Percentiles rank a stretch among this genome's conserved stretches.
Conservation (phyloP, 2,113 vertebrate genomes). For the Isichthys henryi region DNA sequence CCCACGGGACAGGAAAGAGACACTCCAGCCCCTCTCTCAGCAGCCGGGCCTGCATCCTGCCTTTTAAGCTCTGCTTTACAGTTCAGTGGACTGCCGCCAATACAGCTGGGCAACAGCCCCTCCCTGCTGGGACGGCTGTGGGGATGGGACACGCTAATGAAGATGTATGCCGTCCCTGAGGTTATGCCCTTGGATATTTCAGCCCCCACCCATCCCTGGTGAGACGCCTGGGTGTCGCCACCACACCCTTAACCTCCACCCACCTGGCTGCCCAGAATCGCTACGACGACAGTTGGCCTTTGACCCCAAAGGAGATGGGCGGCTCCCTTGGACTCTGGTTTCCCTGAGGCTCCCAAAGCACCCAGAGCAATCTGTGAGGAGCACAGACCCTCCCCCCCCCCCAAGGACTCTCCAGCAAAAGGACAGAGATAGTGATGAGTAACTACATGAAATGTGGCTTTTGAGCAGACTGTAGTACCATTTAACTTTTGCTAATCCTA, state of each 20-base stretch:
- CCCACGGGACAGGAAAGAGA: not conserved
- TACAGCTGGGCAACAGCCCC: conserved; percentile 14
- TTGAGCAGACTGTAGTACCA: not conserved
- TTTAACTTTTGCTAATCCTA: not conserved
- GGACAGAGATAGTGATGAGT: not conserved
- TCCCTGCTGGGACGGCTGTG: not conserved
- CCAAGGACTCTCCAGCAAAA: not conserved
- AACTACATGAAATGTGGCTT: not conserved
- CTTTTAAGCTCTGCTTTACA: conserved; percentile 32
- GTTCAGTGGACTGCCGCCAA: conserved; percentile 16
- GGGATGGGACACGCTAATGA: not conserved
- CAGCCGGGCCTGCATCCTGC: conserved; percentile 25
- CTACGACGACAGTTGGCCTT: not conserved
- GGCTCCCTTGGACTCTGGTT: conserved; percentile 18
- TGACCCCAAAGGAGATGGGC: not conserved
- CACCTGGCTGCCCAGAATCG: not conserved
- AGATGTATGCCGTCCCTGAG: not conserved
- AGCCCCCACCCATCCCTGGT: not conserved
- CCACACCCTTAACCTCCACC: not conserved
- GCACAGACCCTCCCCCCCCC: not conserved
- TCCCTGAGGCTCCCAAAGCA: not conserved
- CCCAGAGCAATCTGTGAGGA: not conserved
- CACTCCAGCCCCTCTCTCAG: not conserved
- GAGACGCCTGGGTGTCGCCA: not conserved
- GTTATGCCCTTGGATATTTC: not conserved